These are phyloP conservation scores for Montipora capitata DNA, from an alignment of 92 coral and sea anemone genomes.

Conservation along the genomic window DNA sequence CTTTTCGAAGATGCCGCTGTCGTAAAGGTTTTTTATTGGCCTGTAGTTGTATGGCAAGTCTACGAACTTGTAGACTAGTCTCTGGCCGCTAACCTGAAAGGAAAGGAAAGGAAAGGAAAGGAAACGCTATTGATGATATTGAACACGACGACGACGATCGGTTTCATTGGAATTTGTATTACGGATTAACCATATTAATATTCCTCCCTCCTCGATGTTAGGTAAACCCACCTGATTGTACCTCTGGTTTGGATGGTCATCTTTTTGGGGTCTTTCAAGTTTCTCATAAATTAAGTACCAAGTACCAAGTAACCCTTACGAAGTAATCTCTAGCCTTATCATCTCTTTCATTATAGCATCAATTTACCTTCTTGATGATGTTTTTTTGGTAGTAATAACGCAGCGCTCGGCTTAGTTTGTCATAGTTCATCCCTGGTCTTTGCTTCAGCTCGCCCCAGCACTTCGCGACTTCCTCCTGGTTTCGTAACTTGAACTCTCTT, in stretches of 20 bases:
- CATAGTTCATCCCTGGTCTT: constrained; percentile 96
- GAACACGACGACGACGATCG: too few species aligned
- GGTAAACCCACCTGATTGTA: too few species aligned
- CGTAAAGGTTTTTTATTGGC: constrained; percentile 80
- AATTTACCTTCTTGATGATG: constrained; percentile 88
- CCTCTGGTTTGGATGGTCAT: too few species aligned
- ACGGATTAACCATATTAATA: too few species aligned
- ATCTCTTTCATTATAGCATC: background rate
- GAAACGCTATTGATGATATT: too few species aligned
- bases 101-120: background rate
- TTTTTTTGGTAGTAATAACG: constrained; percentile 95
- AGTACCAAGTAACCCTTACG: too few species aligned
- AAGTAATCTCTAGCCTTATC: background rate
- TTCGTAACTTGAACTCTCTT: constrained; percentile 87
- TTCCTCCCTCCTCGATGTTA: too few species aligned
- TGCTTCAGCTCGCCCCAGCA: constrained; percentile 96
- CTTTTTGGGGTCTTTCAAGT: too few species aligned
- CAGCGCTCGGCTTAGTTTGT: constrained; percentile 91
- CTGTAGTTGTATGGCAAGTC: constrained; percentile 93
- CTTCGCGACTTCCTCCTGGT: constrained; percentile 96
- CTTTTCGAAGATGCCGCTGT: constrained; percentile 27
- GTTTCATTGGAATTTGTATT: too few species aligned
- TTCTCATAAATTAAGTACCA: too few species aligned
- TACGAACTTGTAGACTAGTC: constrained; percentile 98
- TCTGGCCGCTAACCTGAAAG: constrained; percentile 94